These are phyloP conservation scores for Paradoxurus hermaphroditus DNA, from an alignment of 2,113 vertebrate genomes.

Conservation along the genomic window DNA sequence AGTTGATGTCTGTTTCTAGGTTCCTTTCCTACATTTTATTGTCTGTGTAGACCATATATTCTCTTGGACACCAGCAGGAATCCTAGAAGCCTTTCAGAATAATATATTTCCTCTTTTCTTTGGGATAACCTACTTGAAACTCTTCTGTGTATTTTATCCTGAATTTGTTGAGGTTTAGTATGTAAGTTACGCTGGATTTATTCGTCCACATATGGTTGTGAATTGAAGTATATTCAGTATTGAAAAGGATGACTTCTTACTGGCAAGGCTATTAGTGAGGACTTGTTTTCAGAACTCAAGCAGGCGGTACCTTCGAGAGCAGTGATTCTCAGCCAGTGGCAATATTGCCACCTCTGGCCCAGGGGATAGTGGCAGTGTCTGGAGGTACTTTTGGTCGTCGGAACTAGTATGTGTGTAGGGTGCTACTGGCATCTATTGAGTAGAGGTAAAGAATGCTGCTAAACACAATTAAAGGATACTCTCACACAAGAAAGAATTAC, in stretches of 20 bases:
- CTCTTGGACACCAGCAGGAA: background rate
- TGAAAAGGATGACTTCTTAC: background rate
- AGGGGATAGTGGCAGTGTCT: background rate
- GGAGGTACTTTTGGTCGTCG: background rate
- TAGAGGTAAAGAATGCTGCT: background rate
- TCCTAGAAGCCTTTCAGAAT: slow-evolving; percentile 26
- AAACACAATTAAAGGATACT: background rate
- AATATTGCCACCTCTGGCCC: background rate
- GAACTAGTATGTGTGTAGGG: background rate
- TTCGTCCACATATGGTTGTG: background rate
- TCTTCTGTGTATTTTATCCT: background rate
- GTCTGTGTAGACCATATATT: background rate
- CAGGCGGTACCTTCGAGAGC: background rate
- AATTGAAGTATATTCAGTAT: background rate
- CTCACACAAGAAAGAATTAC: background rate
- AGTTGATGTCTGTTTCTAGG: background rate
- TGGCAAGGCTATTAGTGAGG: background rate
- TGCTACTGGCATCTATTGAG: background rate
- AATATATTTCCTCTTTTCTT: slow-evolving; percentile 37
- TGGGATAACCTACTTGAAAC: background rate
- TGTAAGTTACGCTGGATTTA: background rate
- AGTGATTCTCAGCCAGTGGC: background rate
- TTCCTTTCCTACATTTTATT: slow-evolving; percentile 8
- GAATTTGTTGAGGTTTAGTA: slow-evolving; percentile 2
- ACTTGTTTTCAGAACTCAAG: background rate